Evolutionary conservation across 2,113 vertebrate species (phyloP).

Genomic region (Apodemus sylvaticus): DNA sequence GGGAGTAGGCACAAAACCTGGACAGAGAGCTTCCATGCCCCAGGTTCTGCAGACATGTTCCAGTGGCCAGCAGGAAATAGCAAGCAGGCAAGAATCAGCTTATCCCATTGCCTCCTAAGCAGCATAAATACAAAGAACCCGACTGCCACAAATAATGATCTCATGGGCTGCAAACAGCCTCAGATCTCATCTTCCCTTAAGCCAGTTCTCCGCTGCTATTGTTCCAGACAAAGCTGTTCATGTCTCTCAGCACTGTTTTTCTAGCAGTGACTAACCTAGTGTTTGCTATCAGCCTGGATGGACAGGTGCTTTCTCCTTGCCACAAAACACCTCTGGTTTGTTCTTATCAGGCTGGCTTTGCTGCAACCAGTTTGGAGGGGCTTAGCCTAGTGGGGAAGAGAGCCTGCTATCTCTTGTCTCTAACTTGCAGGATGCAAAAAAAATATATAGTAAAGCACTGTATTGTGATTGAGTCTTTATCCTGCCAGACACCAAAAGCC

Average conservation of each 20-base stretch:
- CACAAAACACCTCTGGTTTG: constrained; percentile 17
- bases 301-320: constrained; percentile 38
- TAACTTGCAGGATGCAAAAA: constrained; percentile 41
- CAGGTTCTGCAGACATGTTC: neutral
- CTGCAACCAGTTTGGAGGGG: neutral
- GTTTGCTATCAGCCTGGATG: neutral
- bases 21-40: neutral
- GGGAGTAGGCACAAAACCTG: neutral
- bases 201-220: neutral
- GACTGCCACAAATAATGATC: constrained; percentile 19
- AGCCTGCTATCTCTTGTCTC: constrained; percentile 19
- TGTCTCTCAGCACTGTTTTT: neutral
- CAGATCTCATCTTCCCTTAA: constrained; percentile 12
- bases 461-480: constrained; percentile 47
- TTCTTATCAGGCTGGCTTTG: neutral
- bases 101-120: neutral
- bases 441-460: neutral
- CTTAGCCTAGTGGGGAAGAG: constrained; percentile 32
- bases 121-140: constrained; percentile 21
- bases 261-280: neutral
- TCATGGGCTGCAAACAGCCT: neutral
- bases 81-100: neutral
- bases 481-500: neutral
- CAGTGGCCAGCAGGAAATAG: neutral
- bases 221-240: neutral